Evolutionary conservation across 2,888 invertebrate genomes (phyloP).

Genomic region (Ophion slaviceki): DNA sequence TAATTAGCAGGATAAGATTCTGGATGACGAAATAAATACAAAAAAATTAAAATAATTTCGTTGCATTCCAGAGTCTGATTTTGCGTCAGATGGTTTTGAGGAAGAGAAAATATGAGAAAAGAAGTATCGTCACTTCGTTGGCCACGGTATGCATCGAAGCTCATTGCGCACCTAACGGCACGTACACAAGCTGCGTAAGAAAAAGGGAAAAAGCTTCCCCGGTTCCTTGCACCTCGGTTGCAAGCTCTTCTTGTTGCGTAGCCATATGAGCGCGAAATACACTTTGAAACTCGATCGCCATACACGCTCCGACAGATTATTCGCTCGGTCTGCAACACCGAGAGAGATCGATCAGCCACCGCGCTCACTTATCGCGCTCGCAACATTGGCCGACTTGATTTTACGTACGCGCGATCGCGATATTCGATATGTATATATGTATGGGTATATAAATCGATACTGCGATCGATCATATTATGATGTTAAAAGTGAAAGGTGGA

Average conservation of each 20-base stretch:
- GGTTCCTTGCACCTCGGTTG: slow-evolving; percentile 30
- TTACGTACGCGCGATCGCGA: slow-evolving; percentile 17
- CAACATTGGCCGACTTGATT: slow-evolving; percentile 23
- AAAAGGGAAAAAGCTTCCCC: slow-evolving; percentile 23
- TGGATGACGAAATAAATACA: not conserved
- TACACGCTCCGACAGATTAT: slow-evolving; percentile 52
- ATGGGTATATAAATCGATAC: not conserved
- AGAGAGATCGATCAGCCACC: slow-evolving; percentile 45
- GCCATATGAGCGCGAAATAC: slow-evolving; percentile 49
- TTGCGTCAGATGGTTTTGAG: not conserved
- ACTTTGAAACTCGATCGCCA: slow-evolving; percentile 60
- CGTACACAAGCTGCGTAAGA: slow-evolving; percentile 38
- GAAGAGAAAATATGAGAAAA: not conserved
- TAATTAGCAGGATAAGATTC: too few species aligned
- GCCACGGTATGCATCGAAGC: slow-evolving; percentile 30
- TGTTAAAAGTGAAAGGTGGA: slow-evolving; percentile 65
- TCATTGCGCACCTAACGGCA: slow-evolving; percentile 44
- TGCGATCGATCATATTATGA: slow-evolving; percentile 56
- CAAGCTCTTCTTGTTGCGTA: slow-evolving; percentile 25
- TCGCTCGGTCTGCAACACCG: slow-evolving; percentile 31
- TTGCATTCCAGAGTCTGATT: not conserved
- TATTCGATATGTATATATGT: not conserved
- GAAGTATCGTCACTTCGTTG: not conserved
- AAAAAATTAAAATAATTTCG: not conserved
- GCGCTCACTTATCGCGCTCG: slow-evolving; percentile 47